These are phyloP conservation scores for Cantharis rustica DNA, from an alignment of 2,888 invertebrate species.

Conservation along the genomic window DNA sequence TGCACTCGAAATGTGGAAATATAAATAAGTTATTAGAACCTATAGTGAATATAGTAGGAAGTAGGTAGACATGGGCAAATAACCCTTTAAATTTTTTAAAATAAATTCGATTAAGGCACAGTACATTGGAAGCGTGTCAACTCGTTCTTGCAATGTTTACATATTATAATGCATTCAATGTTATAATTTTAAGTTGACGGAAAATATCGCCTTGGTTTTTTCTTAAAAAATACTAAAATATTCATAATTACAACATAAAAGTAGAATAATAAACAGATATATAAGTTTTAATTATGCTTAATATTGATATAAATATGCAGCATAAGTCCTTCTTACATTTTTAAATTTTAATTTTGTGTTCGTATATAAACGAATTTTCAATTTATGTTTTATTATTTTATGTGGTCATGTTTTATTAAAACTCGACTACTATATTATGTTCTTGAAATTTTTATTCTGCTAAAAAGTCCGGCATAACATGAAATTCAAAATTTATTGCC, in stretches of 20 bases:
- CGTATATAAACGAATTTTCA: background rate
- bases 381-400: background rate
- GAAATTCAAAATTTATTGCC: background rate
- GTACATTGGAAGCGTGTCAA: background rate
- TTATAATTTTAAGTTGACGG: no score
- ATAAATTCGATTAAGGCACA: background rate
- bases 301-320: background rate
- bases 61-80: background rate
- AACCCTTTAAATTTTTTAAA: background rate
- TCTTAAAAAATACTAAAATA: background rate
- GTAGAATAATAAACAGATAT: background rate
- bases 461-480: background rate
- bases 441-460: background rate
- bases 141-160: background rate
- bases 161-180: background rate
- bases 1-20: background rate
- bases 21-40: background rate
- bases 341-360: background rate
- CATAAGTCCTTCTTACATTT: background rate
- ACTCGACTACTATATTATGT: background rate
- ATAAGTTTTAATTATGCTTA: background rate
- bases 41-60: background rate
- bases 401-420: background rate
- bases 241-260: background rate
- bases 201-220: background rate